phyloP scores from a whole-genome alignment of 1,140 invertebrate genomes.

The Leptinotarsa undecemlineata region DNA sequence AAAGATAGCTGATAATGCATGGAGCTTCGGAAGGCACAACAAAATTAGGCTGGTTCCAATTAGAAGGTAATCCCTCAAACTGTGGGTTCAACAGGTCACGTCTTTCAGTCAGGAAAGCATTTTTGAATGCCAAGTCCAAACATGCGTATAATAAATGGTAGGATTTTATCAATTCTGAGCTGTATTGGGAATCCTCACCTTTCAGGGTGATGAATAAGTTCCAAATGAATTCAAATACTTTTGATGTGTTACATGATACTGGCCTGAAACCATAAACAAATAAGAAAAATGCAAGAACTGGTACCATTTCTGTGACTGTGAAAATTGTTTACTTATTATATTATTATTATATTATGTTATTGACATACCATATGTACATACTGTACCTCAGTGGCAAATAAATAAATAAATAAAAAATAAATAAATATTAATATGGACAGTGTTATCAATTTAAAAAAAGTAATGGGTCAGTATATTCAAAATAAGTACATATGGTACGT shows the following conservation, averaged over 20 bases:
- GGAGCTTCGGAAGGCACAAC: slow-evolving; percentile 68
- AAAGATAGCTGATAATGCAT: slow-evolving; percentile 84
- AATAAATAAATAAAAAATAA: too few species aligned
- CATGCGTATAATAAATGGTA: slow-evolving; percentile 90
- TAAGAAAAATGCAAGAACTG: neutral
- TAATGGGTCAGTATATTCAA: too few species aligned
- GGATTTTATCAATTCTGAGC: slow-evolving; percentile 92
- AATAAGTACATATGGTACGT: too few species aligned
- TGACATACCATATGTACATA: neutral
- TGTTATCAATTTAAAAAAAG: too few species aligned
- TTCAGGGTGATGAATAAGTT: slow-evolving; percentile 92
- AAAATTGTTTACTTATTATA: neutral
- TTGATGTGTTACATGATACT: slow-evolving; percentile 73
- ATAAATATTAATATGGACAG: neutral
- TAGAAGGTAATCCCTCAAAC: slow-evolving; percentile 76
- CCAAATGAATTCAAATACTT: slow-evolving; percentile 93
- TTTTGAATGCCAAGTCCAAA: slow-evolving; percentile 88
- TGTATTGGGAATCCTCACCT: slow-evolving; percentile 77
- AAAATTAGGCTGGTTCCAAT: slow-evolving; percentile 72
- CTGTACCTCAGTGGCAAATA: too few species aligned
- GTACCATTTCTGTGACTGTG: too few species aligned
- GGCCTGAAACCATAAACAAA: slow-evolving; percentile 56
- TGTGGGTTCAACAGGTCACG: slow-evolving; percentile 84
- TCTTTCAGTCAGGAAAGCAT: slow-evolving; percentile 78
- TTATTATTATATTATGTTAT: too few species aligned